phyloP scores from a whole-genome alignment of 92 coral and sea anemone genomes.

The Palythoa caribaeorum region DNA sequence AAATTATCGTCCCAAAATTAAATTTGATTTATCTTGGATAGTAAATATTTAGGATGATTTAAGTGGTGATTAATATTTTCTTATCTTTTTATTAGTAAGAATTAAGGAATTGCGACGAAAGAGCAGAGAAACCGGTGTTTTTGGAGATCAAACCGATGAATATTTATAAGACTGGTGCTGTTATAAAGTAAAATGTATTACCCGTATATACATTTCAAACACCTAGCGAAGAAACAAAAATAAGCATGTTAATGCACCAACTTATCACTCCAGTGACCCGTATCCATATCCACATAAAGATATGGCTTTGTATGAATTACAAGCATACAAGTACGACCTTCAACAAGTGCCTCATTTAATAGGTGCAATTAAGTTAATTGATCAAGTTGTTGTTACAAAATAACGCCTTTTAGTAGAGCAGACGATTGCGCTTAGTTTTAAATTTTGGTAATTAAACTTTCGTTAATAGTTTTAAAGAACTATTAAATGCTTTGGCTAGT shows the following conservation, averaged over 20 bases:
- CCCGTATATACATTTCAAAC: slow-evolving; percentile 41
- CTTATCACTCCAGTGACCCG: not conserved
- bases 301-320: not conserved
- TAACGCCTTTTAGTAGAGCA: too few relatives aligned
- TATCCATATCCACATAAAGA: not conserved
- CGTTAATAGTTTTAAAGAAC: too few relatives aligned
- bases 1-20: not conserved
- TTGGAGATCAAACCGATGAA: not conserved
- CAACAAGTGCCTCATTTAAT: not conserved
- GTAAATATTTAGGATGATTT: too few relatives aligned
- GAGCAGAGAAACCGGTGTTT: not conserved
- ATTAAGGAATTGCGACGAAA: not conserved
- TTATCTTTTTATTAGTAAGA: not conserved
- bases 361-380: not conserved
- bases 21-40: too few relatives aligned
- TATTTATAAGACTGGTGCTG: slow-evolving; percentile 28
- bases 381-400: too few relatives aligned
- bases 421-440: too few relatives aligned
- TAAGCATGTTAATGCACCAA: slow-evolving; percentile 11
- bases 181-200: not conserved
- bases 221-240: slow-evolving; percentile 29
- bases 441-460: too few relatives aligned
- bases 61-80: not conserved
- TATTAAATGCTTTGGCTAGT: too few relatives aligned
- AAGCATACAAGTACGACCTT: not conserved